Evolutionary conservation across 2,888 invertebrate genomes (phyloP), one percentile per base, ranked within the genome.

Genomic region (Scaptomyza cyrtandrae): DNA sequence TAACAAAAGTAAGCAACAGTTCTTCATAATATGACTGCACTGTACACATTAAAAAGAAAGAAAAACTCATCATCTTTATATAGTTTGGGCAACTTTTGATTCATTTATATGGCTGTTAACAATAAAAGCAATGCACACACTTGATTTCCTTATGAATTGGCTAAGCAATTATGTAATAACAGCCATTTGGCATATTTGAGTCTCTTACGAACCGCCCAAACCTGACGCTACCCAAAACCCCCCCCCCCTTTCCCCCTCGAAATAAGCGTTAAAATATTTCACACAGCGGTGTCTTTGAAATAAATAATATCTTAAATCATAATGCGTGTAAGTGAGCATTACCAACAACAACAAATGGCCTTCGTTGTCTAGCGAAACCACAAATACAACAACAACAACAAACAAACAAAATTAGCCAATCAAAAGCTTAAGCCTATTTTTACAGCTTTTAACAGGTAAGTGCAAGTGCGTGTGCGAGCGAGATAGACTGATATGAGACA

Each of bases 241-340:
- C n/a, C n/a, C n/a, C 13, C 11, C 6, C 14, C 56, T 16, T 6
- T 24, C 37, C 29, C 31, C 24, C 7, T 2, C 41, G 6, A 33
- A 0, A 46, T 29, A 19, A 31, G 61, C 59, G 59, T 46, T 35
- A 43, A 70, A 48, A 66, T 60, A 75, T 72, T 71, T 81, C 71
- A 65, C 64, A 71, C 61, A 60, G 67, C 79, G 81, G 78, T 49
- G 13, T 67, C 64, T 79, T 81, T 67, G 71, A 85, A 81, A 71
- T 41, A 10, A 57, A 74, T 29, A 71, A 80, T 67, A 62, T 39
- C 69, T 83, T 59, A 65, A 84, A 65, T 67, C 70, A 74, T 74
- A 77, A 83, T 71, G 74, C 74, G 70, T 71, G 66, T 69, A 77
- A 77, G 78, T 74, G 73, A 77, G 81, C 87, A 71, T 84, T 84